Percentiles rank a stretch among this genome's conserved stretches.
Conservation (phyloP, 2,888 invertebrate genomes). For the Drosophila diplacantha region DNA sequence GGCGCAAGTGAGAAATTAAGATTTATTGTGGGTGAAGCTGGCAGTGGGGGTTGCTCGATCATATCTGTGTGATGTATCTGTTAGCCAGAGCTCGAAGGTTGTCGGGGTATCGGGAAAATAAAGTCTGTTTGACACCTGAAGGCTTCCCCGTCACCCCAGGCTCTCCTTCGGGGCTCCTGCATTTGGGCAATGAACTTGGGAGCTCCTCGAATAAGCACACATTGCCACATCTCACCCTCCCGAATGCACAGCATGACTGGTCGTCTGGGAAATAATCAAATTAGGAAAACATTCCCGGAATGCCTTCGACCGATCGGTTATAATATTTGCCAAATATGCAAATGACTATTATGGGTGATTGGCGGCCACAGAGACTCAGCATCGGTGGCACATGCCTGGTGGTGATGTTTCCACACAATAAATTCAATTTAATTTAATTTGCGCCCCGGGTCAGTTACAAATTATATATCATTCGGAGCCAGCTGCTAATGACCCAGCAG, state of each 20-base stretch:
- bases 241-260: not conserved
- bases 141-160: slow-evolving; percentile 26
- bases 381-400: slow-evolving; percentile 12
- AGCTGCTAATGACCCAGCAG: slow-evolving; percentile 40
- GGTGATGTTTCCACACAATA: slow-evolving; percentile 27
- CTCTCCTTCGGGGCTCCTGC: slow-evolving; percentile 38
- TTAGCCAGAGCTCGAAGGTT: slow-evolving; percentile 47
- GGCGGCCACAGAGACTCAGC: not conserved
- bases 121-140: slow-evolving; percentile 60
- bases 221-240: not conserved
- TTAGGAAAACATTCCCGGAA: slow-evolving; percentile 4
- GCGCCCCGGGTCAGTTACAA: slow-evolving; percentile 34
- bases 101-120: slow-evolving; percentile 29
- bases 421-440: slow-evolving; percentile 34
- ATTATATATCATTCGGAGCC: slow-evolving; percentile 37
- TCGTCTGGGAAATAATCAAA: slow-evolving; percentile 4
- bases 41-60: slow-evolving; percentile 5
- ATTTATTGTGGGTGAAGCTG: slow-evolving; percentile 67
- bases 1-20: slow-evolving; percentile 51
- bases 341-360: slow-evolving; percentile 20
- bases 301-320: slow-evolving; percentile 5
- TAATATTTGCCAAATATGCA: slow-evolving; percentile 9
- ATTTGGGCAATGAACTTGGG: slow-evolving; percentile 70
- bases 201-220: not conserved
- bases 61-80: slow-evolving; percentile 18